These are phyloP conservation scores for Troides oblongomaculatus DNA, from an alignment of 2,888 invertebrate species.

Conservation along the genomic window DNA sequence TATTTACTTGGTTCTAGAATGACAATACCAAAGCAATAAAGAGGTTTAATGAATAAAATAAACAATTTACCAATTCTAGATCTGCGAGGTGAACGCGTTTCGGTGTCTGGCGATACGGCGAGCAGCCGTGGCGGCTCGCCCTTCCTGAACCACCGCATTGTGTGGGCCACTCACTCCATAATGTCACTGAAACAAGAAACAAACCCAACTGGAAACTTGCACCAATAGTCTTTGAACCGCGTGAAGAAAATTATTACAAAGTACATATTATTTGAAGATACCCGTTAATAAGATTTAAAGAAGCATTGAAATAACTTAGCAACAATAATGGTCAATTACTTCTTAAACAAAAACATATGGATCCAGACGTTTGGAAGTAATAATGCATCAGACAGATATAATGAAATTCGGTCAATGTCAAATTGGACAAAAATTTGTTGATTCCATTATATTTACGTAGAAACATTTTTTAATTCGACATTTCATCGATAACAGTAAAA, in stretches of 20 bases:
- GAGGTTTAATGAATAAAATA: neutral
- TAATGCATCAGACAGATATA: neutral
- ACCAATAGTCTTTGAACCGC: neutral
- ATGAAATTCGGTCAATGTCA: too few relatives aligned
- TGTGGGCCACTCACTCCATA: constrained; percentile 51
- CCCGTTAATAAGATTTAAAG: too few relatives aligned
- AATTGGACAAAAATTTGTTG: neutral
- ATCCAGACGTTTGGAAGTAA: neutral
- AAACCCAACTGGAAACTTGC: neutral
- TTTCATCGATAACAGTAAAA: constrained; percentile 1
- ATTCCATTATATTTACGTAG: neutral
- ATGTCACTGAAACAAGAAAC: constrained; percentile 37
- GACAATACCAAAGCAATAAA: too few relatives aligned
- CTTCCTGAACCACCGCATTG: constrained; percentile 87
- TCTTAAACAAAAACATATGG: neutral
- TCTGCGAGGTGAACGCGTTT: constrained; percentile 60
- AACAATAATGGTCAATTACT: too few relatives aligned
- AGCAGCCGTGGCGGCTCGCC: constrained; percentile 85
- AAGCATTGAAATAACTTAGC: too few relatives aligned
- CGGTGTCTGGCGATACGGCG: constrained; percentile 83
- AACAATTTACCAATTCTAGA: constrained; percentile 69
- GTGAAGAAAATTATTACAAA: too few relatives aligned
- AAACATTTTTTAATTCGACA: neutral
- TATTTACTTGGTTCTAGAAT: too few relatives aligned
- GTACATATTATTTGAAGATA: too few relatives aligned